Evolutionary conservation across 2,888 invertebrate genomes (phyloP).

Genomic region (Dilophus febrilis): DNA sequence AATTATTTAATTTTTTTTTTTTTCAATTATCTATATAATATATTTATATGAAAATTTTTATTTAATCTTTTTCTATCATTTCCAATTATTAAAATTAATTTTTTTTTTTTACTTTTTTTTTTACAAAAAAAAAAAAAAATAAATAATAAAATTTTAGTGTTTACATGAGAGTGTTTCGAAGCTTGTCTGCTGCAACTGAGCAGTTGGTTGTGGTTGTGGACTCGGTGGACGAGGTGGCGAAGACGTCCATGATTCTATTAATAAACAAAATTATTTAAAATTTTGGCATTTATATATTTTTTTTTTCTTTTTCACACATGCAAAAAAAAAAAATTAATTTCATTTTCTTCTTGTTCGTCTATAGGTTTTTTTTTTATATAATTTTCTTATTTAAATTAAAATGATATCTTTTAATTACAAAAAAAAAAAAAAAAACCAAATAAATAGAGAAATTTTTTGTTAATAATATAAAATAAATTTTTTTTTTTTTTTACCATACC

Average conservation of each 20-base stretch:
- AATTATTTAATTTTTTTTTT: too few relatives aligned
- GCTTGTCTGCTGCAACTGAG: conserved; percentile 35
- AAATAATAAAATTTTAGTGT: conserved; percentile 17
- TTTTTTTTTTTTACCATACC: too few relatives aligned
- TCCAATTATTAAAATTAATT: too few relatives aligned
- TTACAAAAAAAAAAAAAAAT: neutral
- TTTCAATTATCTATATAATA: conserved; percentile 3
- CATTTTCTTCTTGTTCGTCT: neutral
- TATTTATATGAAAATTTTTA: conserved; percentile 2
- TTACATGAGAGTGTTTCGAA: conserved; percentile 36
- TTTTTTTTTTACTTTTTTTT: conserved; percentile 2
- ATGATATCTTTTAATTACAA: too few relatives aligned
- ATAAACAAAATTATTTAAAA: conserved; percentile 20
- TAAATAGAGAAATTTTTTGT: too few relatives aligned
- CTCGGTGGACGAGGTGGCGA: conserved; percentile 34
- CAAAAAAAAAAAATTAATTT: neutral
- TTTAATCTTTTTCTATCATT: too few relatives aligned
- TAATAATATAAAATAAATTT: too few relatives aligned
- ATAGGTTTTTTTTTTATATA: too few relatives aligned
- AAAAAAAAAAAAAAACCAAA: too few relatives aligned
- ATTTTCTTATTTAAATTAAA: too few relatives aligned
- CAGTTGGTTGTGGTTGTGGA: too few relatives aligned
- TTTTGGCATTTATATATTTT: conserved; percentile 6
- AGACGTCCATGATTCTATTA: conserved; percentile 35
- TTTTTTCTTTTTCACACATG: neutral